Base-by-base conservation (phyloP, 2,113 vertebrate genomes). In the Tauraco erythrolophus region DNA sequence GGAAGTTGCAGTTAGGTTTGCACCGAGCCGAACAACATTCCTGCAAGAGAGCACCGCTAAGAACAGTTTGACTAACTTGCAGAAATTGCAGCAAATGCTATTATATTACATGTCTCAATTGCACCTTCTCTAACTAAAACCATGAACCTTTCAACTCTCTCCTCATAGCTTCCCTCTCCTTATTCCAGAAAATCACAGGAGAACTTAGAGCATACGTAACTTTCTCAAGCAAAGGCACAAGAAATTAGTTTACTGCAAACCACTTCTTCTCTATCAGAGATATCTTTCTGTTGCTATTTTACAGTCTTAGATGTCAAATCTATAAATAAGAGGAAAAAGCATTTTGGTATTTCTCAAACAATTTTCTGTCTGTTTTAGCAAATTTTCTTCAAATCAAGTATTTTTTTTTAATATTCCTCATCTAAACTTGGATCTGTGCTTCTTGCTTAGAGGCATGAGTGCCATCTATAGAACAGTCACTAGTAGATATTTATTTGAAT, bases 391-490 rank as follows among this genome's bases (percentile, higher is more conserved):
- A 71, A 60, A 92, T 46, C 48, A 84, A 68, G 33, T 65, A 43
- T 88, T 89, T 57, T 30, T 45, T 58, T 64, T 65, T 51, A 83
- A 56, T 60, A 53, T 75, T 79, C 39, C 19, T 87, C 65, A 86
- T 72, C 68, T 6, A 25, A 80, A 92, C n/a, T 92, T 84, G 57
- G 45, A 68, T 89, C 74, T 72, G n/a, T 87, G 81, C 33, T 66
- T 90, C 37, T 21, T 94, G 96, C 84, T 72, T 74, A 97, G 90
- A 97, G 96, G 72, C 92, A 19, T 85, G 97, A 98, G 96, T 95
- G 96, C 98, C 97, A 97, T 94, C 98, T 98, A 95, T 96, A 64
- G 97, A 96, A 92, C 53, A 95, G 50, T 71, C 24, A 80, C 95
- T 94, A 95, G 66, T 43, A 54, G 57, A 28, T 68, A 58, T 91